Conservation (phyloP, 2,797 vertebrate genomes). For the Macroramphosus scolopax region DNA sequence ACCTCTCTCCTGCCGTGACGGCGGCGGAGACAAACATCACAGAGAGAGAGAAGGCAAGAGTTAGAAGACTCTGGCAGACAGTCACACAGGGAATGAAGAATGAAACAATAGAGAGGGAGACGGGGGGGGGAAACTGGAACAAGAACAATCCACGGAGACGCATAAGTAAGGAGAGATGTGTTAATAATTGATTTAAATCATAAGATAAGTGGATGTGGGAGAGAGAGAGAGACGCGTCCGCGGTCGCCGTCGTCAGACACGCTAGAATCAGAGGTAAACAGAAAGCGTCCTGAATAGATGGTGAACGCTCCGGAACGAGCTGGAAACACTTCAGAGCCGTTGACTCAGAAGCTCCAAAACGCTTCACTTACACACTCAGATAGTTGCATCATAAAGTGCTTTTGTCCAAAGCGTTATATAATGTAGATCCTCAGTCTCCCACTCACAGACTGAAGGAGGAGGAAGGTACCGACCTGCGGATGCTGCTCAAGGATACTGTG, state of each 20-base stretch:
- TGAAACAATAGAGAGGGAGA: constrained; percentile 4
- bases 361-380: not conserved
- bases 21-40: constrained; percentile 48
- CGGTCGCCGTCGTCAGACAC: not conserved
- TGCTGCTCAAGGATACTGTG: too few relatives aligned
- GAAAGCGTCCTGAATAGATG: constrained; percentile 16
- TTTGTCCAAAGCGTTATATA: too few relatives aligned
- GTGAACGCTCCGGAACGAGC: too few relatives aligned
- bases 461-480: too few relatives aligned
- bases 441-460: not conserved
- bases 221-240: not conserved
- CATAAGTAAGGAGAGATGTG: not conserved
- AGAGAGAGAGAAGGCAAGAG: constrained; percentile 37
- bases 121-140: not conserved
- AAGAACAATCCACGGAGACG: too few relatives aligned
- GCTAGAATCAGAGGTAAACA: constrained; percentile 7
- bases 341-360: too few relatives aligned
- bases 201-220: constrained; percentile 20
- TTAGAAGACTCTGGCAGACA: constrained; percentile 21
- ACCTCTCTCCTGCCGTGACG: constrained; percentile 69
- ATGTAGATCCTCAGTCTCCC: not conserved
- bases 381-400: too few relatives aligned
- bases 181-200: constrained; percentile 52
- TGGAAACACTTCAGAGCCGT: constrained; percentile 38
- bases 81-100: constrained; percentile 9